These are phyloP conservation scores for Drosophila greeni DNA, from an alignment of 2,888 invertebrate species.

Conservation along the genomic window DNA sequence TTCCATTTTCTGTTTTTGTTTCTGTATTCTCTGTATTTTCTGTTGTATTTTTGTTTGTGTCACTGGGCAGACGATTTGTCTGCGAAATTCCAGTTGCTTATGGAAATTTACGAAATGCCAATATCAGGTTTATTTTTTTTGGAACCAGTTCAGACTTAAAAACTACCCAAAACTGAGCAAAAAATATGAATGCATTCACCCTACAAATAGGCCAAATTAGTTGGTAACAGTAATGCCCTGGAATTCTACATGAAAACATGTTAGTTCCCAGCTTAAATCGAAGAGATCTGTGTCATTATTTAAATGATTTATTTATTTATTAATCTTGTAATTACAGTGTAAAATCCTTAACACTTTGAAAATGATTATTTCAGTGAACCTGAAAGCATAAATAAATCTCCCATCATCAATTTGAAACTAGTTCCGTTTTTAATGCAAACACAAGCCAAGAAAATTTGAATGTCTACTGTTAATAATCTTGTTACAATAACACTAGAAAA, in stretches of 20 bases:
- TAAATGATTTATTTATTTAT: no score
- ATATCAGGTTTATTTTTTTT: constrained; percentile 25
- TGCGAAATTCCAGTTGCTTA: constrained; percentile 37
- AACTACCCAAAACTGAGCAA: not conserved
- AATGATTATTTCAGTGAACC: no score
- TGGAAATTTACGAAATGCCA: constrained; percentile 35
- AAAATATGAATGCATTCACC: not conserved
- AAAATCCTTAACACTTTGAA: no score
- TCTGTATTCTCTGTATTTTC: not conserved
- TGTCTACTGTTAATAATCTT: not conserved
- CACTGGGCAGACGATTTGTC: constrained; percentile 34
- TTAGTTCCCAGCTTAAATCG: no score
- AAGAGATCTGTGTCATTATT: no score
- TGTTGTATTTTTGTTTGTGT: constrained; percentile 1
- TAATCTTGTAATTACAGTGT: no score
- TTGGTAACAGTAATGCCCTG: not conserved
- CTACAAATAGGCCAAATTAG: not conserved
- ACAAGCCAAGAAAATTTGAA: not conserved
- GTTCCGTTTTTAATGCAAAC: not conserved
- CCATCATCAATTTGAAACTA: not conserved
- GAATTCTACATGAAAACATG: not conserved
- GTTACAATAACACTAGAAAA: not conserved
- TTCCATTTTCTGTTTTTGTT: not conserved
- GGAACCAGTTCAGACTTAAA: constrained; percentile 13
- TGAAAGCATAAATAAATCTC: not conserved